Evolutionary conservation across 2,797 vertebrate species (phyloP), one percentile per base, ranked within the genome.

Genomic region (Poeciliopsis paucimaculata): DNA sequence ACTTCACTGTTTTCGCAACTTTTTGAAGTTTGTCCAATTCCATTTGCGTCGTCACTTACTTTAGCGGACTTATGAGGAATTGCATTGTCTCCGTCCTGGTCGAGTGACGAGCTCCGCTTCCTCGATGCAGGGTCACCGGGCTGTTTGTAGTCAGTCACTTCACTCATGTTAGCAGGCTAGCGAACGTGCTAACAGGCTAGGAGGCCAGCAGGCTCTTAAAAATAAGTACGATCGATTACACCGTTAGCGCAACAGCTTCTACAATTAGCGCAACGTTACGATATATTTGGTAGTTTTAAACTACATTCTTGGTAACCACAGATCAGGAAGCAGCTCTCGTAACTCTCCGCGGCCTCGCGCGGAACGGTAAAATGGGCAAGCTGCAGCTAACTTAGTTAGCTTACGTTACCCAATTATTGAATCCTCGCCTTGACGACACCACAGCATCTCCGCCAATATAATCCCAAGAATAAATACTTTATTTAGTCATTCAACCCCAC

Each of bases 151-250:
- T 92, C 94, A 86, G 90, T 91, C 82, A 87, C 20, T 83, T 94
- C 90, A 89, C 94, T 96, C 96, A 96, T 96, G 85, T 85, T 96
- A 87, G 81, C 89, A 79, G 80, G 77, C 90, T 84, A 91, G 89
- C 85, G 47, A 60, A 78, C 79, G 5, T 80, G 90, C 93, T 84
- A 91, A 87, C 88, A 75, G 73, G 91, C 87, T 84, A 85, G 60
- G 26, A 89, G 83, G 88, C 86, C 73, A 45, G 68, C 64, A 41
- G 88, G 81, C 85, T 77, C 64, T 64, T 71, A 55, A 62, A 72
- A 76, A 77, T 49, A 28, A 80, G 57, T 13, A 75, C 57, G 62
- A 76, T 9, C 10, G 31, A 70, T 34, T 60, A 15, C 34, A 39
- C 31, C 6, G 26, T 26, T 18, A 4, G 31, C 34, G 49, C n/a